Base-by-base conservation (phyloP, 1,140 invertebrate genomes). In the Lucilia sericata region DNA sequence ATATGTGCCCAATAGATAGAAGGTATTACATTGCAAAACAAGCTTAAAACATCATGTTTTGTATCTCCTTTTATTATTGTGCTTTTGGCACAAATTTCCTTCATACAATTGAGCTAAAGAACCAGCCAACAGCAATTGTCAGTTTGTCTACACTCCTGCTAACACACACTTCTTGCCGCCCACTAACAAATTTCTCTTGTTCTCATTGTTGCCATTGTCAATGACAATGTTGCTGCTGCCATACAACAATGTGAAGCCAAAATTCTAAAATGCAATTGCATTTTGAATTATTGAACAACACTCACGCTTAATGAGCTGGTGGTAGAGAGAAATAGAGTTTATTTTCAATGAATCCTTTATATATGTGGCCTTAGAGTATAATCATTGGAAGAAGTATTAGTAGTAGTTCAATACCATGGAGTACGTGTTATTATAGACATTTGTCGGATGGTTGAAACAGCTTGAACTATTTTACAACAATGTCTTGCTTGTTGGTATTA, bases 231-330 rank as follows among this genome's bases (percentile, higher is more conserved):
- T 70, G 55, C 55, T 60, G 5, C 25, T 30, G 55, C 55, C 13
- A 17, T n/a, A 60, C n/a, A 60, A 60, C 25, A 30, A 30, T 30
- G 25, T n/a, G 42, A 42, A 42, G 10, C 51, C 12, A n/a, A 14
- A 14, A 25, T 4, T 3, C 65, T 10, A 25, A 70, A 70, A 21
- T 19, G n/a, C n/a, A 70, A 70, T 70, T 70, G 65, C 65, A 70
- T 70, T 70, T 70, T 70, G 65, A 70, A 70, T 70, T 70, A 70
- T 70, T 70, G 65, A 70, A 70, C 65, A 70, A 70, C 65, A 70
- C 55, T n/a, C 55, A 60, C 65, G 9, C 19, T 21, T 70, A 70
- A 70, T 70, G 65, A 70, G 65, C 4, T 55, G 13, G 51, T 55
- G 12, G 51, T 10, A 60, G n/a, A 14, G 25, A 30, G 25, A 30